These are phyloP conservation scores for Jordanella pulchra DNA, from an alignment of 2,797 vertebrate genomes.

Conservation along the genomic window DNA sequence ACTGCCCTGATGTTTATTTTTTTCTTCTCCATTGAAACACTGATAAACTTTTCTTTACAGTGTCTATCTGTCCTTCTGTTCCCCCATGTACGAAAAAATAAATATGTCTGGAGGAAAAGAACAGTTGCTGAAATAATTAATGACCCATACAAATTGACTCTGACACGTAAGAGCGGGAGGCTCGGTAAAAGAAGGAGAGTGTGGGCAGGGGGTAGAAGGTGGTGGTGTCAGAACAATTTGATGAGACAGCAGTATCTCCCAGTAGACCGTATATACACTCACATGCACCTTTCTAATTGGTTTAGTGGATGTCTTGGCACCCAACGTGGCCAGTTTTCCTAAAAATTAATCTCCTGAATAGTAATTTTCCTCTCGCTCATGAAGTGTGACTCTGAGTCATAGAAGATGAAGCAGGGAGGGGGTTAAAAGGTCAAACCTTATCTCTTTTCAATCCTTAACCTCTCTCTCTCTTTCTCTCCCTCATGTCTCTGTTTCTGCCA, in stretches of 20 bases:
- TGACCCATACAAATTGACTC: slow-evolving; percentile 60
- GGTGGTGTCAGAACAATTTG: slow-evolving; percentile 59
- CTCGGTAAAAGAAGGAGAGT: slow-evolving; percentile 21
- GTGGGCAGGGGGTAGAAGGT: background rate
- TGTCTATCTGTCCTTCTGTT: background rate
- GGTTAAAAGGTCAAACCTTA: slow-evolving; percentile 31
- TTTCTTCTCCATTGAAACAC: slow-evolving; percentile 20
- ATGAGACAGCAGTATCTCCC: slow-evolving; percentile 72
- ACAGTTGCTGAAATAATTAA: slow-evolving; percentile 73
- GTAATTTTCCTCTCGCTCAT: slow-evolving; percentile 70
- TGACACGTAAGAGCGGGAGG: slow-evolving; percentile 57
- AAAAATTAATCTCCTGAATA: slow-evolving; percentile 75
- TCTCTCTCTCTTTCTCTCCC: slow-evolving; percentile 1
- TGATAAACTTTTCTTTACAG: slow-evolving; percentile 8
- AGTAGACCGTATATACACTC: slow-evolving; percentile 34
- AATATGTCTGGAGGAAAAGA: slow-evolving; percentile 40
- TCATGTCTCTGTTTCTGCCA: background rate
- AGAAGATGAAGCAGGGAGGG: slow-evolving; percentile 8
- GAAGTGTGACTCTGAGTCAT: slow-evolving; percentile 45
- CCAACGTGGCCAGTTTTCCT: slow-evolving; percentile 59
- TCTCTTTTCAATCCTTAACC: background rate
- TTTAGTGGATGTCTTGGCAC: slow-evolving; percentile 74
- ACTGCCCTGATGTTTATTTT: slow-evolving; percentile 8
- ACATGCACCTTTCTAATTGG: slow-evolving; percentile 67
- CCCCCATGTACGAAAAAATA: slow-evolving; percentile 30